These are phyloP conservation scores for Solenopsis fugax DNA, from an alignment of 1,140 invertebrate genomes.

Conservation along the genomic window DNA sequence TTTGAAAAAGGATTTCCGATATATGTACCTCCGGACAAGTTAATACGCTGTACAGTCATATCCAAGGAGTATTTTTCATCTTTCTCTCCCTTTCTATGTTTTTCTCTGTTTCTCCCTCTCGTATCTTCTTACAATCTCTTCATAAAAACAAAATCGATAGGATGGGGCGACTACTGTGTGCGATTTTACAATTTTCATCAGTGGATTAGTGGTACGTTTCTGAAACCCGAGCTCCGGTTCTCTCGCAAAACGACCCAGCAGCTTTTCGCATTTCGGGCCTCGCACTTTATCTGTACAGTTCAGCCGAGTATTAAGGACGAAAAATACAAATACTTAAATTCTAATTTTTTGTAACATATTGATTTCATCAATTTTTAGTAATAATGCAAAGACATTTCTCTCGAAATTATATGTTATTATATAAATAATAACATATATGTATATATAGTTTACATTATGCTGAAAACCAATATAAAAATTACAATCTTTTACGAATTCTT, in stretches of 20 bases:
- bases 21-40: conserved; percentile 84
- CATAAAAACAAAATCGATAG: conserved; percentile 48
- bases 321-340: conserved; percentile 36
- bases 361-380: conserved; percentile 22
- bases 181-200: conserved; percentile 46
- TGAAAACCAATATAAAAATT: conserved; percentile 29
- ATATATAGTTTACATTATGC: background rate
- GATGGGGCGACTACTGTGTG: conserved; percentile 51
- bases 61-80: conserved; percentile 81
- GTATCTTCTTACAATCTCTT: conserved; percentile 16
- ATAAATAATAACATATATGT: background rate
- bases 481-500: conserved; percentile 22
- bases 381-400: conserved; percentile 28
- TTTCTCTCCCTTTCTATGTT: conserved; percentile 58
- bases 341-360: conserved; percentile 29
- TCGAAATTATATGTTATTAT: background rate
- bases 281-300: conserved; percentile 35
- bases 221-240: background rate
- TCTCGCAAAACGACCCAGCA: conserved; percentile 47
- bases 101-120: conserved; percentile 47
- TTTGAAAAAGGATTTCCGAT: conserved; percentile 84
- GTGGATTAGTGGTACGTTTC: conserved; percentile 16
- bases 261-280: conserved; percentile 40
- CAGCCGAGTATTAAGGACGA: conserved; percentile 26
- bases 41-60: conserved; percentile 86